Percentiles rank a stretch among this genome's conserved stretches.
phyloP scores from a whole-genome alignment of 2,888 invertebrate species.

The Campoplex nolae region DNA sequence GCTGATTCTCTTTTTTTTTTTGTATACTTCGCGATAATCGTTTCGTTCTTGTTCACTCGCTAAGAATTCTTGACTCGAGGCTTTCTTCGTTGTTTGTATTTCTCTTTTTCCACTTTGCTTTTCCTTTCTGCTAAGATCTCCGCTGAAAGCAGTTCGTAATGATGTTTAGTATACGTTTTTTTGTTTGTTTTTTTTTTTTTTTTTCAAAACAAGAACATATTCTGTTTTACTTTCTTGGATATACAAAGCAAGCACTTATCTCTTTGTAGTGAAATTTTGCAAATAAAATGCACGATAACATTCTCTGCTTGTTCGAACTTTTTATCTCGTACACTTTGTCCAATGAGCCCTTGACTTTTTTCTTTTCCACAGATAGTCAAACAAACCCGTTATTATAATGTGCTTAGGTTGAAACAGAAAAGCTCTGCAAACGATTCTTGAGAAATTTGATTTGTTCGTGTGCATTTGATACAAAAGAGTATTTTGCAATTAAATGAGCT shows the following conservation, averaged over 20 bases:
- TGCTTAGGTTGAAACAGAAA: not conserved
- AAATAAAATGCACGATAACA: not conserved
- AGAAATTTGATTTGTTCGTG: not conserved
- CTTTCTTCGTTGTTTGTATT: constrained; percentile 38
- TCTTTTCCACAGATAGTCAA: not conserved
- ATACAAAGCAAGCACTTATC: constrained; percentile 5
- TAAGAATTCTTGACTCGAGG: constrained; percentile 24
- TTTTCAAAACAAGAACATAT: constrained; percentile 1
- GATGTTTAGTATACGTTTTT: constrained; percentile 17
- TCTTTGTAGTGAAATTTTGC: not conserved
- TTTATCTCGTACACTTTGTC: not conserved
- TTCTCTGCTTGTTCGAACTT: not conserved
- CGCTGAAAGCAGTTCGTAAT: constrained; percentile 33
- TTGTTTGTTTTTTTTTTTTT: not conserved
- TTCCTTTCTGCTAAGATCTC: not conserved
- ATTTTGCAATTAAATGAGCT: not conserved
- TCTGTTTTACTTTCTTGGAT: not conserved
- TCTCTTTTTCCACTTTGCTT: constrained; percentile 11
- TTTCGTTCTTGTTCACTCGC: not conserved
- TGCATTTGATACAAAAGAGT: not conserved
- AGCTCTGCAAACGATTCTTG: not conserved
- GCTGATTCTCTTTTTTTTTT: not conserved
- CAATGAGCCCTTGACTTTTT: not conserved
- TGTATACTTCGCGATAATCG: not conserved
- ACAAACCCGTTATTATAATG: not conserved